Evolutionary conservation across 2,888 invertebrate species (phyloP).

Genomic region (Tryphoninae sp.): DNA sequence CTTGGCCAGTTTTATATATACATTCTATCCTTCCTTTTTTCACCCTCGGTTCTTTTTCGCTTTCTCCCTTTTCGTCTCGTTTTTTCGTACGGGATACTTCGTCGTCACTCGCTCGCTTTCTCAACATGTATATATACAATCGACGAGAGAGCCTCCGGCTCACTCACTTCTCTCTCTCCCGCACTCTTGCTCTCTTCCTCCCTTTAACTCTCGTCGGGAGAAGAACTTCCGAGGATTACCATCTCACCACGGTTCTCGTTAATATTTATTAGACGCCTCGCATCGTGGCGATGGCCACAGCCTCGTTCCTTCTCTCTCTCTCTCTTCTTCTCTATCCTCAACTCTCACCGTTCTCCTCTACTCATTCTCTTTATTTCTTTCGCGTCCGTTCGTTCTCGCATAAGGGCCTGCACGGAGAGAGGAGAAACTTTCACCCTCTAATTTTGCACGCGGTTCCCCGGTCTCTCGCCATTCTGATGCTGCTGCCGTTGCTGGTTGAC

Average conservation of each 20-base stretch:
- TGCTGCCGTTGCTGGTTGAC: slow-evolving; percentile 1
- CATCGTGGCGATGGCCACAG: slow-evolving; percentile 68
- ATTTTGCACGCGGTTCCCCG: slow-evolving; percentile 61
- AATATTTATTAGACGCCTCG: slow-evolving; percentile 78
- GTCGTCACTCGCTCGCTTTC: slow-evolving; percentile 56
- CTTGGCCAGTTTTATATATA: slow-evolving; percentile 40
- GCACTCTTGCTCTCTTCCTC: slow-evolving; percentile 45
- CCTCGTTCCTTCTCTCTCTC: slow-evolving; percentile 58
- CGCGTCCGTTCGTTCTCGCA: slow-evolving; percentile 49
- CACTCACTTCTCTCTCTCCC: slow-evolving; percentile 33
- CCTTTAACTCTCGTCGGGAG: slow-evolving; percentile 70
- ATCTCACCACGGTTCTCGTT: slow-evolving; percentile 77
- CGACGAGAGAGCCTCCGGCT: slow-evolving; percentile 38
- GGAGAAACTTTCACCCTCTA: slow-evolving; percentile 73
- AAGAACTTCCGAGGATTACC: slow-evolving; percentile 78
- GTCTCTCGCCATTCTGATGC: slow-evolving; percentile 13
- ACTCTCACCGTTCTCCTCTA: slow-evolving; percentile 28
- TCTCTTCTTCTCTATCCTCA: slow-evolving; percentile 32
- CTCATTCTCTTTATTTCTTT: slow-evolving; percentile 46
- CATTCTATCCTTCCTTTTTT: slow-evolving; percentile 28
- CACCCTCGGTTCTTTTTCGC: slow-evolving; percentile 35
- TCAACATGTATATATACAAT: slow-evolving; percentile 49
- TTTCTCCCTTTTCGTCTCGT: slow-evolving; percentile 50
- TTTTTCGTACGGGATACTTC: slow-evolving; percentile 42
- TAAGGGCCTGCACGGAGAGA: slow-evolving; percentile 20